Evolutionary conservation across 1,140 invertebrate species (phyloP), one percentile per base, ranked within the genome.

Genomic region (Diorhabda sublineata): DNA sequence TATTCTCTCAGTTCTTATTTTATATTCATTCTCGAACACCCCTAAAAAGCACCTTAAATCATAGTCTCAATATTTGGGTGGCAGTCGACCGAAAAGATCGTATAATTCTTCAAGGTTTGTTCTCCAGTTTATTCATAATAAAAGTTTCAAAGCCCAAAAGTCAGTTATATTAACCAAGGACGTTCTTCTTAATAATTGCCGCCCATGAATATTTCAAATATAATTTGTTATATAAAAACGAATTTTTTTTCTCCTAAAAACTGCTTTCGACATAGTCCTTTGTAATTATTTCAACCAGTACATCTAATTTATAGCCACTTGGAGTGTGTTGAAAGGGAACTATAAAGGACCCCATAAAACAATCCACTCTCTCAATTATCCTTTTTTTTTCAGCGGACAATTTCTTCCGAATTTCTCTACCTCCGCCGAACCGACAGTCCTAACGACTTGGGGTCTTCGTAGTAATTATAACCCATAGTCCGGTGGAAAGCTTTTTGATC

Each of bases 401-500:
- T 52, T 52, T 52, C 47, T 52, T 52, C 47, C 47, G 47, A 52
- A 52, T 52, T n/a, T 52, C 47, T 52, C 47, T 52, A 8, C 6
- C 6, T n/a, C 6, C 4, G 4, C 3, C 26, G 47, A 6, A 52
- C 6, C 47, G 47, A 52, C 47, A 52, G 47, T n/a, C n/a, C 47
- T 52, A 52, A 52, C 47, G 47, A 52, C 47, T 52, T 52, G n/a
- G 47, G 47, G 47, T 52, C 47, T 52, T n/a, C 47, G n/a, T 8
- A 52, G 47, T 52, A 52, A 52, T 52, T 52, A 52, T 52, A 52
- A 52, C 47, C 47, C 47, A 52, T 52, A 52, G 47, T 52, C 47
- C 47, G 47, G 47, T n/a, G 6, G 4, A 52, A 52, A 52, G 47
- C 47, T 52, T 52, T 52, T 52, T 52, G 47, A 52, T 52, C 47